Base-by-base conservation (phyloP, 2,797 vertebrate species). In the Spea hammondii region DNA sequence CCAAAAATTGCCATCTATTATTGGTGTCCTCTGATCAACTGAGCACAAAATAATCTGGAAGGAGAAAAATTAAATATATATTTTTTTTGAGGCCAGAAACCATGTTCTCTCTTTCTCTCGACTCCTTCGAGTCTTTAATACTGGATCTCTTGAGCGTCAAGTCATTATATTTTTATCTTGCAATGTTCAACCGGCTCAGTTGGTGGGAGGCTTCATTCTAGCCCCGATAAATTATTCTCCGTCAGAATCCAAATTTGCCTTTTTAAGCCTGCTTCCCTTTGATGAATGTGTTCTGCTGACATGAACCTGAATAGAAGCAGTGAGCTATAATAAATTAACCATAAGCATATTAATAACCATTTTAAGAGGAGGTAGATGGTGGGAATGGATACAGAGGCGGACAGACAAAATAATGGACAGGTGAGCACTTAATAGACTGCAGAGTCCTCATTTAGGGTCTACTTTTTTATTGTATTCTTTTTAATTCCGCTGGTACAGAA, bases 141-240 rank as follows among this genome's bases (percentile, higher is more conserved):
- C 44, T 65, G 32, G 72, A 77, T 80, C 53, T 74, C 75, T 45
- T 9, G 60, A 62, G 82, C 82, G 74, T 85, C 77, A 66, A 84
- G 69, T 64, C 82, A 70, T 72, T 78, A 84, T 76, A 57, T 74
- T 83, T 86, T 84, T 65, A 67, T 83, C 80, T 87, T 79, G 60
- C 70, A 72, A 79, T 68, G 82, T 81, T 87, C 83, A 86, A 83
- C 2, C 59, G 85, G 69, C 79, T 66, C 73, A 45, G 71, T 76
- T 78, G 14, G 84, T 88, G 74, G 78, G 85, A 90, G 74, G 55
- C 72, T 86, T 88, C 83, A 87, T 85, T 78, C 82, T 82, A 86
- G 77, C 73, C 81, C 84, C 85, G 84, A 89, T 88, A 86, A 90
- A 89, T 92, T 89, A 92, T 93, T 92, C 84, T 86, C 85, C 88